Evolutionary conservation across 2,113 vertebrate species (phyloP), one percentile per base, ranked within the genome.

Genomic region (Salvelinus alpinus): DNA sequence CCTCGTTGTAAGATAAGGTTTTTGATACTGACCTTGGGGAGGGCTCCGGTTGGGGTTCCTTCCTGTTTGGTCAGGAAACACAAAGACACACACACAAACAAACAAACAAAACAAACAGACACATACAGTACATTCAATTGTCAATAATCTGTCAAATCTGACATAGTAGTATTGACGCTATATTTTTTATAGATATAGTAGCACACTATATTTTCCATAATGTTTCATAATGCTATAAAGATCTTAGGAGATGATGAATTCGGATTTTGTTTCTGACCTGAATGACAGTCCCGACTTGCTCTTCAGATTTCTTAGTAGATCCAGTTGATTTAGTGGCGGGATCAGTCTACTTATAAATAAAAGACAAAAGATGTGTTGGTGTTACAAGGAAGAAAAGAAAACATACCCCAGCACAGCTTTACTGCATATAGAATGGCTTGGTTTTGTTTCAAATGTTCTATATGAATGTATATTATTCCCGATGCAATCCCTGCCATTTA

Each of bases 211-310:
- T 54, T 14, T 54, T 54, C 5, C 51, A 14, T 54, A 5, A 54
- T 14, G 48, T 51, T 48, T 13, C 62, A 64, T 9, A 64, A 12
- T 25, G 22, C 5, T 22, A 27, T 24, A 25, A 2, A 65, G 24
- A 25, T 20, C 1, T 24, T 65, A 25, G 57, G 24, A 65, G 64
- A 25, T 66, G 22, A 27, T 22, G n/a, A 14, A 70, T n/a, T 44
- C 3, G 2, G 67, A 44, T 29, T 18, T 51, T 20, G 44, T n/a
- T 13, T 34, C 44, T 68, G 84, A 99, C 97, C 97, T 99, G 95
- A 99, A 99, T 22, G 97, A 95, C 64, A 99, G 94, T 88, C 97
- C 98, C 0, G 98, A 99, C 78, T 99, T 99, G 90, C 96, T 99
- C 93, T 99, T 99, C 78, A 99, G 95, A 87, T 98, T 99, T 83